Base-by-base conservation (phyloP, 1,140 invertebrate species). In the Calephelis nemesis region DNA sequence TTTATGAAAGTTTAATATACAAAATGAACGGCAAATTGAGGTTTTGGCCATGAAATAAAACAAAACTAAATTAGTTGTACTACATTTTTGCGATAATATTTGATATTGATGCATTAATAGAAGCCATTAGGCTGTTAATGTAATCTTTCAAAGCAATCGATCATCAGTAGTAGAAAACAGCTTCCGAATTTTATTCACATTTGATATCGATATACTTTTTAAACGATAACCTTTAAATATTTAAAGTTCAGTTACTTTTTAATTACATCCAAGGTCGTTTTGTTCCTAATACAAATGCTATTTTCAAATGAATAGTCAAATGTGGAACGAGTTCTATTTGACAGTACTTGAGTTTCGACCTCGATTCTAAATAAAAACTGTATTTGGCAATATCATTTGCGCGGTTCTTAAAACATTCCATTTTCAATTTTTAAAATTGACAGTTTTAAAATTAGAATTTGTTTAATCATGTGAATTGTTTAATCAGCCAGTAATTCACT, bases 1-100 rank as follows among this genome's bases (percentile, higher is more conserved):
- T 69, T 83, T 85, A 81, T 85, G 81, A 84, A 84, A 85, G 84
- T 82, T 83, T 83, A 83, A 77, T 66, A 54, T 52, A 66, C n/a
- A 62, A 19, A 19, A 19, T 19, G 15, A 19, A 47, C 39, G 42
- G 45, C n/a, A 63, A 30, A 2, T 30, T 30, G 30, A 30, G 30
- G 30, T 4, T 30, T 4, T 30, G 30, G 30, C 30, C 30, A 30
- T 30, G 30, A 30, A 30, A 4, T 30, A 30, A 30, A 30, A 30
- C 30, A 30, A 30, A 30, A 2, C 30, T 30, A 3, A 30, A 30
- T 30, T 4, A 30, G 30, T 4, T 30, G 2, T 30, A 30, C 30
- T 30, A 30, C 30, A 30, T 30, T 30, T 13, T 63, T 48, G 6
- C 30, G 3, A 58, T 30, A 12, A 30, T 9, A 12, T 30, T 5